A percentile compares a stretch with the other conserved stretches of the same genome.
These are phyloP conservation scores for Ricordea florida DNA, from an alignment of 92 coral and sea anemone species.

Conservation along the genomic window DNA sequence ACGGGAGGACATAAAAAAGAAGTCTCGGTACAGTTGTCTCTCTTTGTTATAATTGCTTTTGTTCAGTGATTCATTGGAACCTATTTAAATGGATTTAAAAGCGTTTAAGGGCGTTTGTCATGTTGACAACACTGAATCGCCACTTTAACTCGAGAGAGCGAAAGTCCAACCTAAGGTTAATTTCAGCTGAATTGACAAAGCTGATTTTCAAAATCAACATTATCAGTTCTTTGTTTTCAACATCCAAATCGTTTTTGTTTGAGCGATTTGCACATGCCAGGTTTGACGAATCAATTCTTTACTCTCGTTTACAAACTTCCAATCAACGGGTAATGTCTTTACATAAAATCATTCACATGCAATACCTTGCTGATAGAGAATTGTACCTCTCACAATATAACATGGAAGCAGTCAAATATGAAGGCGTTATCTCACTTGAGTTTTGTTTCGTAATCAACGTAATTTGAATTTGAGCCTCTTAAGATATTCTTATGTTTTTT, in stretches of 20 bases:
- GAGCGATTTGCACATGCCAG: not conserved
- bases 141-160: not conserved
- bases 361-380: not conserved
- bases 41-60: too few relatives aligned
- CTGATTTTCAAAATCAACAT: constrained; percentile 32
- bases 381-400: not conserved
- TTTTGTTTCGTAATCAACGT: too few relatives aligned
- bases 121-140: too few relatives aligned
- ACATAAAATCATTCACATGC: not conserved
- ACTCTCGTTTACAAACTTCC: not conserved
- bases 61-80: too few relatives aligned
- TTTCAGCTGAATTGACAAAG: constrained; percentile 29
- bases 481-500: too few relatives aligned
- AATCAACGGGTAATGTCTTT: not conserved
- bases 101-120: too few relatives aligned
- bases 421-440: too few relatives aligned
- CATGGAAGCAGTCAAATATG: too few relatives aligned
- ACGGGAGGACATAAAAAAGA: too few relatives aligned
- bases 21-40: too few relatives aligned
- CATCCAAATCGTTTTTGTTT: not conserved
- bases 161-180: not conserved
- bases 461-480: too few relatives aligned
- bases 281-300: not conserved
- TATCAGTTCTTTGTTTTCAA: not conserved
- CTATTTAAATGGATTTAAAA: too few relatives aligned